A percentile compares a stretch with the other conserved stretches of the same genome.
These are phyloP conservation scores for Drosophila fungiperda DNA, from an alignment of 2,888 invertebrate species.

Conservation along the genomic window DNA sequence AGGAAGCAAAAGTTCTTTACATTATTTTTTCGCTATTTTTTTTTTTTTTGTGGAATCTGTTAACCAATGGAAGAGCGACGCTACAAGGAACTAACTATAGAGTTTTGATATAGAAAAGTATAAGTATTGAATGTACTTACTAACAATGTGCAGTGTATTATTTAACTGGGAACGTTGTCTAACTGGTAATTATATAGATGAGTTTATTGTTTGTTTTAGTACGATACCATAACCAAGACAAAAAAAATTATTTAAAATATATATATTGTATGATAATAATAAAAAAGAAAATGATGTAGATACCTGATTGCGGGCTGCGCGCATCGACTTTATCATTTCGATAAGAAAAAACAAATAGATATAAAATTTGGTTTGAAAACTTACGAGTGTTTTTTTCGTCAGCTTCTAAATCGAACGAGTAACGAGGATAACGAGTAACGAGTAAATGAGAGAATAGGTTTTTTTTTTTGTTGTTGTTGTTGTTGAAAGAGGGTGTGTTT, in stretches of 20 bases:
- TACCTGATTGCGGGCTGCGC: constrained; percentile 56
- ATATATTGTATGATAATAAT: constrained; percentile 47
- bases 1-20: constrained; percentile 45
- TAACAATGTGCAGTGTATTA: constrained; percentile 63
- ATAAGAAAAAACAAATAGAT: constrained; percentile 19
- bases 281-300: constrained; percentile 60
- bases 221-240: constrained; percentile 71
- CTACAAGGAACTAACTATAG: constrained; percentile 57
- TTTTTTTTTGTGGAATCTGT: constrained; percentile 19
- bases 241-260: constrained; percentile 43
- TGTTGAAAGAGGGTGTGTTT: background rate
- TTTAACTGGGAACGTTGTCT: constrained; percentile 38
- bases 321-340: constrained; percentile 25
- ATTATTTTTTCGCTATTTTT: background rate
- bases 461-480: constrained; percentile 6
- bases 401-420: constrained; percentile 40
- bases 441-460: constrained; percentile 42
- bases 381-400: constrained; percentile 46
- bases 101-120: constrained; percentile 30
- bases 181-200: constrained; percentile 10
- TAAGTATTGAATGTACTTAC: constrained; percentile 54
- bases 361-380: constrained; percentile 27
- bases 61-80: constrained; percentile 56
- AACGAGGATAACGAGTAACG: constrained; percentile 41
- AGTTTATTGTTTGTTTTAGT: constrained; percentile 46